Evolutionary conservation across 2,888 invertebrate genomes (phyloP).

Genomic region (Dromius quadrimaculatus): DNA sequence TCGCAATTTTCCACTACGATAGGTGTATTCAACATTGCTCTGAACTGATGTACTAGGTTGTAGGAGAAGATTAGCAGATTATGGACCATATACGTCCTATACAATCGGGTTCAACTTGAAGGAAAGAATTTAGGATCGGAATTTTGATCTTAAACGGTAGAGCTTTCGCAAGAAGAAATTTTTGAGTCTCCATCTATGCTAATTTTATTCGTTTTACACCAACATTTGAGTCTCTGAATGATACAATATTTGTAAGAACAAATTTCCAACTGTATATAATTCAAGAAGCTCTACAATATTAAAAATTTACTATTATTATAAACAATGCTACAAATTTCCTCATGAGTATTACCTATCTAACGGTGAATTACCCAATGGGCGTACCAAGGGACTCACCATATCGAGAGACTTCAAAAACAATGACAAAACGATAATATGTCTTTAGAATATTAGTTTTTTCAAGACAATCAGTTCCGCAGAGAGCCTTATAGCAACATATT

Average conservation of each 20-base stretch:
- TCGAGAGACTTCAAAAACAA: too few relatives aligned
- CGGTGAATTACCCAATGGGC: too few relatives aligned
- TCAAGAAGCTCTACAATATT: too few relatives aligned
- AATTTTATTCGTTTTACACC: neutral
- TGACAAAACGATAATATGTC: too few relatives aligned
- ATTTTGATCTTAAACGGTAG: conserved; percentile 23
- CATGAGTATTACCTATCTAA: too few relatives aligned
- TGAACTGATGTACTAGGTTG: conserved; percentile 16
- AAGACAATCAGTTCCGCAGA: too few relatives aligned
- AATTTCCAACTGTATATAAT: too few relatives aligned
- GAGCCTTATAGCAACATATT: too few relatives aligned
- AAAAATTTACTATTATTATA: too few relatives aligned
- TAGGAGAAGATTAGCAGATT: conserved; percentile 22
- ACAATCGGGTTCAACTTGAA: conserved; percentile 18
- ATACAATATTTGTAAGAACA: neutral
- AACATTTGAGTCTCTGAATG: neutral
- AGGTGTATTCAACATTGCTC: conserved; percentile 7
- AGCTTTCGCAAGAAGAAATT: neutral
- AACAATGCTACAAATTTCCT: too few relatives aligned
- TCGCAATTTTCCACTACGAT: conserved; percentile 24
- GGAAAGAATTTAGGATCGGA: neutral
- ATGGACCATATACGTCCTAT: conserved; percentile 25
- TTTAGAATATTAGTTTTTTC: too few relatives aligned
- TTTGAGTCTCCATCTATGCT: neutral
- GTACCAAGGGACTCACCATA: too few relatives aligned